Conservation (phyloP, 1,140 invertebrate genomes). For the Eulimnadia texana region DNA sequence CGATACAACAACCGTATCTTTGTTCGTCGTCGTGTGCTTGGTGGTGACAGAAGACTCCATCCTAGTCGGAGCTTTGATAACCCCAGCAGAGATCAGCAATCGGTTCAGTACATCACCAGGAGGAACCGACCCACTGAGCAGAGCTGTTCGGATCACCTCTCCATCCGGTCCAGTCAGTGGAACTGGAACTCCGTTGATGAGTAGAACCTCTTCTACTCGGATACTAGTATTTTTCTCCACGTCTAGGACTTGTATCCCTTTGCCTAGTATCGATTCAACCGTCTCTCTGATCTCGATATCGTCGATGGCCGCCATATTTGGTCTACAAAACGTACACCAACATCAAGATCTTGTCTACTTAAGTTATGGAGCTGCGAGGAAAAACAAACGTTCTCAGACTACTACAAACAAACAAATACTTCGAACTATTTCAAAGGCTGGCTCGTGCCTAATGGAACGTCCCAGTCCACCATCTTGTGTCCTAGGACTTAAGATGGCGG, state of each 20-base stretch:
- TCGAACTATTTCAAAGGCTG: too few species aligned
- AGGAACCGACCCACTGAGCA: conserved; percentile 47
- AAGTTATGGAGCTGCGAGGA: neutral
- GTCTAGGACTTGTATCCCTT: conserved; percentile 55
- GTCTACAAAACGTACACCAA: neutral
- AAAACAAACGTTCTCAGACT: too few species aligned
- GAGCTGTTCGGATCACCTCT: conserved; percentile 47
- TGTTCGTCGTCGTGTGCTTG: conserved; percentile 53
- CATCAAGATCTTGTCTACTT: neutral
- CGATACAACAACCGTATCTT: conserved; percentile 46
- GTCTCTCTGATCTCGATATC: conserved; percentile 59
- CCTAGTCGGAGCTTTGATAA: conserved; percentile 50
- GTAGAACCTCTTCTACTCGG: conserved; percentile 53
- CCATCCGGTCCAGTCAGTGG: conserved; percentile 52
- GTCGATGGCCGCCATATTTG: conserved; percentile 37
- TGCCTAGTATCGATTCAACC: conserved; percentile 58
- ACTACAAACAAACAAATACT: too few species aligned
- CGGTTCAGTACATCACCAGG: conserved; percentile 55
- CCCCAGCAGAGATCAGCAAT: conserved; percentile 48
- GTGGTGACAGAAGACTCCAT: conserved; percentile 56
- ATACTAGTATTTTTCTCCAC: conserved; percentile 57
- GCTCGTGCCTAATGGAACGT: too few species aligned
- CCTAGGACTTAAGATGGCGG: too few species aligned
- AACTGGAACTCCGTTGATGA: conserved; percentile 57
- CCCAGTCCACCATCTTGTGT: too few species aligned